phyloP scores from a whole-genome alignment of 2,797 vertebrate genomes.

The Eptatretus atami region DNA sequence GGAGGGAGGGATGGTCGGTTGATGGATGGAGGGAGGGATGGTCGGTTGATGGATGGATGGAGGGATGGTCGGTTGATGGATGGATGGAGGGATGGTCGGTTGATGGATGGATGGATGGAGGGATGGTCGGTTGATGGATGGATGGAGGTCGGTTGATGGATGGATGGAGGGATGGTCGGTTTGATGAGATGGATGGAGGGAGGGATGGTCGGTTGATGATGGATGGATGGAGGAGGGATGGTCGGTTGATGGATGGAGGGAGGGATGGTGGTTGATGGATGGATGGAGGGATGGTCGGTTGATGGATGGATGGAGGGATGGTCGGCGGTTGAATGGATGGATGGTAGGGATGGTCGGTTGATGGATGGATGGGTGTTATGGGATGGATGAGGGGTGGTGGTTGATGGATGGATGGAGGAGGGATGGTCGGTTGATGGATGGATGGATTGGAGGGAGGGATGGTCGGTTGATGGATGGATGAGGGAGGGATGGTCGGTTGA shows the following conservation, averaged over 20 bases:
- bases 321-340: neutral
- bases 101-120: neutral
- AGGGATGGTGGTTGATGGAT: too few species aligned
- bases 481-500: neutral
- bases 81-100: neutral
- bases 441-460: neutral
- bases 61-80: neutral
- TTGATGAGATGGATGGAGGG: neutral
- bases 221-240: neutral
- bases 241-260: neutral
- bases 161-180: neutral
- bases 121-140: neutral
- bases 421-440: neutral
- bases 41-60: neutral
- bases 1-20: neutral
- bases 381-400: neutral
- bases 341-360: neutral
- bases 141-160: neutral
- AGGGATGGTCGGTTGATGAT: neutral
- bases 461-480: neutral
- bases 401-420: neutral
- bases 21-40: neutral
- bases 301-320: neutral
- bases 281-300: neutral
- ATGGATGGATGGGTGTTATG: neutral